These are phyloP conservation scores for Eledone cirrhosa DNA, from an alignment of 2,888 invertebrate genomes.

Conservation along the genomic window DNA sequence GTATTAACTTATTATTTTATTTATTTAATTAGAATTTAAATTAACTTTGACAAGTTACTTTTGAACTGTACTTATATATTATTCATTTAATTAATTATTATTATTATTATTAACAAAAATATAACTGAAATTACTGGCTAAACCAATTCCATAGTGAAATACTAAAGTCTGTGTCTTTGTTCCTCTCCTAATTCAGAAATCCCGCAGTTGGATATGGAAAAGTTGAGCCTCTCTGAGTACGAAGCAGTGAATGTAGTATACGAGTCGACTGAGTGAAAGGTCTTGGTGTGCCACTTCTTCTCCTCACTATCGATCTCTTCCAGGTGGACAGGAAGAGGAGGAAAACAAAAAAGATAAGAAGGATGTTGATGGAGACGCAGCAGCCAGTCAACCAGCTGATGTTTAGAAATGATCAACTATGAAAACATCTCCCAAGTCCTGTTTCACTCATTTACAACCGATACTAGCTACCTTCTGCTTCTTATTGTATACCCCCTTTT, in stretches of 20 bases:
- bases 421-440: neutral
- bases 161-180: constrained; percentile 24
- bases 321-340: constrained; percentile 25
- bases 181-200: constrained; percentile 28
- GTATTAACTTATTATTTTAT: no score
- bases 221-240: constrained; percentile 27
- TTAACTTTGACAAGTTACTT: no score
- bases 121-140: no score
- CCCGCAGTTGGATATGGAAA: constrained; percentile 25
- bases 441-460: constrained; percentile 15
- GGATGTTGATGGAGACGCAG: constrained; percentile 17
- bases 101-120: no score
- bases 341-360: constrained; percentile 23
- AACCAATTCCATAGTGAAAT: neutral
- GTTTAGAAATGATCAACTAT: neutral
- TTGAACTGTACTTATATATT: no score
- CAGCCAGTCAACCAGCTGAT: constrained; percentile 12
- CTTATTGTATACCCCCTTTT: constrained; percentile 11
- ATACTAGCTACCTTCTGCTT: constrained; percentile 18
- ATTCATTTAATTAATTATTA: no score
- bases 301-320: constrained; percentile 20
- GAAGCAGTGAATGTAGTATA: constrained; percentile 24
- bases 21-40: no score
- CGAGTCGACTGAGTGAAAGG: constrained; percentile 21
- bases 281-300: constrained; percentile 18